Conservation (phyloP, 2,888 invertebrate species). For the Eustalomyia histrio region DNA sequence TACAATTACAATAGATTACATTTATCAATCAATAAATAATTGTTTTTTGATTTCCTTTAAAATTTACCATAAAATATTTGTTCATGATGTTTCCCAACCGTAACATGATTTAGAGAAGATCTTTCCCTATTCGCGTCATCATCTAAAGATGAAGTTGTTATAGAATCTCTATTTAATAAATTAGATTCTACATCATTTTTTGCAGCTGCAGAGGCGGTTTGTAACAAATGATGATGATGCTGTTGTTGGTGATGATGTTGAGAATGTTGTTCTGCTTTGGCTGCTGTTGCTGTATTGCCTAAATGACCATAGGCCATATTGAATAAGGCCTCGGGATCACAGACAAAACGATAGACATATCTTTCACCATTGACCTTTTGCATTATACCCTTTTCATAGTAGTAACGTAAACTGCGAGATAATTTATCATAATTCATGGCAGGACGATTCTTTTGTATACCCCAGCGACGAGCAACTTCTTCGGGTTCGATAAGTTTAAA, state of each 20-base stretch:
- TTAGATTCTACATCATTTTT: conserved; percentile 44
- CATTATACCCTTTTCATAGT: conserved; percentile 99
- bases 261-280: conserved; percentile 49
- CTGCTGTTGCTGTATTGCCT: conserved; percentile 57
- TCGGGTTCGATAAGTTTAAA: conserved; percentile 98
- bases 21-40: conserved; percentile 28
- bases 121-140: conserved; percentile 51
- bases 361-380: conserved; percentile 97
- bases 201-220: conserved; percentile 19
- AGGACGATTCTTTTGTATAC: conserved; percentile 96
- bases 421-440: conserved; percentile 99
- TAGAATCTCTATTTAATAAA: conserved; percentile 41
- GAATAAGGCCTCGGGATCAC: conserved; percentile 94
- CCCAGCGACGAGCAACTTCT: conserved; percentile 97
- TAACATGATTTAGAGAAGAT: conserved; percentile 39
- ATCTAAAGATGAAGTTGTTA: conserved; percentile 40
- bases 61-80: conserved; percentile 64
- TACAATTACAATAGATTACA: conserved; percentile 40
- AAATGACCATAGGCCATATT: conserved; percentile 86
- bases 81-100: conserved; percentile 54
- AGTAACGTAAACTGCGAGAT: conserved; percentile 95
- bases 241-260: conserved; percentile 44
- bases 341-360: conserved; percentile 98
- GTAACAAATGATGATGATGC: conserved; percentile 44
- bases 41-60: conserved; percentile 28